phyloP scores from a whole-genome alignment of 2,888 invertebrate genomes.

The Coenonympha arcania region DNA sequence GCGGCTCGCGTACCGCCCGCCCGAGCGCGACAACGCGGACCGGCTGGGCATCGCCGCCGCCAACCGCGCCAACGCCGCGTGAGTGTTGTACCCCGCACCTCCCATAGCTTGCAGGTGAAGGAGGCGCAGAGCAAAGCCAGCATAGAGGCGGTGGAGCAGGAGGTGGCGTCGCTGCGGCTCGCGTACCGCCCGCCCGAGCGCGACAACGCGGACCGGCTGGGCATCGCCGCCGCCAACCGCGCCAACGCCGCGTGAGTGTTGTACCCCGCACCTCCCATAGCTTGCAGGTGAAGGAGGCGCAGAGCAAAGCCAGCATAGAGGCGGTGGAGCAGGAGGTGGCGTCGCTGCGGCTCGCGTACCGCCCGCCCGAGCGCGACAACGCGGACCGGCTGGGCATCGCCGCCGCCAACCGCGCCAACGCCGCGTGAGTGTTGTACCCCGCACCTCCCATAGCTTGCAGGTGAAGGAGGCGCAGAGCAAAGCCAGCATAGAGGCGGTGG shows the following conservation, averaged over 20 bases:
- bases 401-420: slow-evolving; percentile 50
- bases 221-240: background rate
- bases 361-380: slow-evolving; percentile 53
- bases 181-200: background rate
- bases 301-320: no score
- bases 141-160: no score
- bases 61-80: background rate
- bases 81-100: no score
- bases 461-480: no score
- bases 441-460: no score
- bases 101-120: no score
- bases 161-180: background rate
- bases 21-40: slow-evolving; percentile 50
- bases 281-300: no score
- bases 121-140: no score
- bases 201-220: background rate
- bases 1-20: slow-evolving; percentile 87
- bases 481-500: slow-evolving; percentile 27
- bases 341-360: background rate
- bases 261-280: no score
- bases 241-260: background rate
- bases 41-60: background rate
- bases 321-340: background rate
- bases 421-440: slow-evolving; percentile 30
- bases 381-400: slow-evolving; percentile 97